Evolutionary conservation across 2,113 vertebrate genomes (phyloP).

Genomic region (Limanda limanda): DNA sequence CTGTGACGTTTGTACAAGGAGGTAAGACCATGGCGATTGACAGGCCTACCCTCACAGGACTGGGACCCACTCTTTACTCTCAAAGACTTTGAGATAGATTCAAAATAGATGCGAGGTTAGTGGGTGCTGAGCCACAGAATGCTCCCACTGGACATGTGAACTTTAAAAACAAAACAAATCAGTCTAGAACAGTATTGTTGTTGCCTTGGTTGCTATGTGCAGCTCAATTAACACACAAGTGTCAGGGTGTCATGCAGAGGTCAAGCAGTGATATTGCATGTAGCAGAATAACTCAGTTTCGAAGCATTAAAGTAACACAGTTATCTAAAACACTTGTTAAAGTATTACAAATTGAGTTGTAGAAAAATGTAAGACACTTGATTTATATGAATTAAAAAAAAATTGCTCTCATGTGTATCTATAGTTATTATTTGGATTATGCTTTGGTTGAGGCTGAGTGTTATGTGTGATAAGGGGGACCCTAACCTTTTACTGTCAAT

Average conservation of each 20-base stretch:
- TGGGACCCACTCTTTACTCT: slow-evolving; percentile 44
- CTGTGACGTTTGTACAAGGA: slow-evolving; percentile 74
- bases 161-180: background rate
- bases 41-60: slow-evolving; percentile 47
- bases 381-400: too few relatives aligned
- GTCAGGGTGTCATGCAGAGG: background rate
- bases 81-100: slow-evolving; percentile 25
- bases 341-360: too few relatives aligned
- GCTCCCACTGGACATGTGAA: slow-evolving; percentile 4
- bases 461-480: too few relatives aligned
- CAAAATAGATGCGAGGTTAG: slow-evolving; percentile 75
- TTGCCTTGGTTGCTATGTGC: background rate
- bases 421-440: too few relatives aligned
- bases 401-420: too few relatives aligned
- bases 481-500: too few relatives aligned
- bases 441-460: too few relatives aligned
- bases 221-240: background rate
- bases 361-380: too few relatives aligned
- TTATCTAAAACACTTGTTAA: too few relatives aligned
- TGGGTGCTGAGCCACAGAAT: slow-evolving; percentile 43
- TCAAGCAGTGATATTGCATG: background rate
- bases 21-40: slow-evolving; percentile 61
- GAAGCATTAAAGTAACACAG: too few relatives aligned
- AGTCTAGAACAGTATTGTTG: background rate
- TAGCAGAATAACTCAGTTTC: background rate